Conservation (phyloP, 2,113 vertebrate species). For the Hippocampus abdominalis region DNA sequence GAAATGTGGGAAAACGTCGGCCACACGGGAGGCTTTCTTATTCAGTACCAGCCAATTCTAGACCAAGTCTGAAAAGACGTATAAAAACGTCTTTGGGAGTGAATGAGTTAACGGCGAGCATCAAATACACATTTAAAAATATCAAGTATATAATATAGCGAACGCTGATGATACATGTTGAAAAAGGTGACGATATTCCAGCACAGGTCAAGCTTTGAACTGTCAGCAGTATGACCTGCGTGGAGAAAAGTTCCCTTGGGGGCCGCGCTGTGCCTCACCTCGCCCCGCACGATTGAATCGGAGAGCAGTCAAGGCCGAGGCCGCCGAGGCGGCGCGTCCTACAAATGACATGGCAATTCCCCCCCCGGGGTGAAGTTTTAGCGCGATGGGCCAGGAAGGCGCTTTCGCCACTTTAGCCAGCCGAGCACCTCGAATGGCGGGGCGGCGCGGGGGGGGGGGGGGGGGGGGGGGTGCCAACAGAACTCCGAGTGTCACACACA, state of each 20-base stretch:
- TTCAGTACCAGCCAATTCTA: too few relatives aligned
- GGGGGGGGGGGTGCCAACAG: constrained; percentile 39
- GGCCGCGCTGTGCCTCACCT: constrained; percentile 36
- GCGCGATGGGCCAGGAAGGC: constrained; percentile 57
- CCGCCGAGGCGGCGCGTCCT: constrained; percentile 57
- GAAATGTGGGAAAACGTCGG: too few relatives aligned
- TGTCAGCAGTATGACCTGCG: neutral
- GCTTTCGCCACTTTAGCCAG: constrained; percentile 63
- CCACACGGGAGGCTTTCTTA: too few relatives aligned
- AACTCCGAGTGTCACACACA: constrained; percentile 57
- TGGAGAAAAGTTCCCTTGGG: constrained; percentile 28
- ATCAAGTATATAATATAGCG: too few relatives aligned
- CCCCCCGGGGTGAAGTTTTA: constrained; percentile 69
- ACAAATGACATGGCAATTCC: constrained; percentile 79
- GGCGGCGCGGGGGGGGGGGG: constrained; percentile 45
- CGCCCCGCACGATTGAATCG: constrained; percentile 51
- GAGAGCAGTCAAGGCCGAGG: constrained; percentile 54
- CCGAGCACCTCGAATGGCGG: constrained; percentile 64
- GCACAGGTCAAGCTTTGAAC: too few relatives aligned
- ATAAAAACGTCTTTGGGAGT: too few relatives aligned
- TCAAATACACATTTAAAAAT: neutral
- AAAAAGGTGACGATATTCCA: too few relatives aligned
- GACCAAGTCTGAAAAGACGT: too few relatives aligned
- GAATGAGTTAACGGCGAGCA: too few relatives aligned
- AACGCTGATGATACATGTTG: too few relatives aligned